Evolutionary conservation across 2,888 invertebrate genomes (phyloP), one percentile per base, ranked within the genome.

Genomic region (Eueremaeus valkanovi): DNA sequence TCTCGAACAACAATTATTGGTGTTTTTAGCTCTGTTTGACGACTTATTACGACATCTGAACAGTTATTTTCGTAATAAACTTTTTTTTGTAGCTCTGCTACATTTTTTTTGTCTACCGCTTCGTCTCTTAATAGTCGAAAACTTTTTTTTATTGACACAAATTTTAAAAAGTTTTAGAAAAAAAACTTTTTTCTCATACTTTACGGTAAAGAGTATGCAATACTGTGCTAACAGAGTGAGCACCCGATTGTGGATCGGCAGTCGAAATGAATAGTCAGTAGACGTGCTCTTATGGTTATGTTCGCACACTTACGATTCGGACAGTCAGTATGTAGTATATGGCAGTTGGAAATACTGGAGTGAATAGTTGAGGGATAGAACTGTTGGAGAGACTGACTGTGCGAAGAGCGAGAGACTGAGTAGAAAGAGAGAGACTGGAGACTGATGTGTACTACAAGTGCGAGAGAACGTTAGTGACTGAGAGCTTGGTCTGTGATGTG

Each of bases 401-500:
- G 51, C 5, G 51, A 6, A 51, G 51, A 11, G 51, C 18, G 51
- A 51, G n/a, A 51, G 21, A 58, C 58, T 11, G 58, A 49, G 58
- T n/a, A 58, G 58, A 58, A 8, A 5, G 27, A 8, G 27, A 21
- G 24, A 5, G 27, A 8, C 5, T 3, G 24, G 27, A 24, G 58
- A 58, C n/a, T n/a, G n/a, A n/a, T 3, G 16, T 58, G 21, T 21
- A 58, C 21, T 58, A 58, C 58, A 58, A 58, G 58, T 58, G 58
- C 49, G 6, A 11, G 18, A 3, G n/a, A 49, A n/a, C n/a, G n/a
- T n/a, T n/a, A n/a, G n/a, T 49, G 49, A 49, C 18, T n/a, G 58
- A 21, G 21, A 24, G 29, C 27, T 11, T 58, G 16, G 58, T 9
- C 3, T 58, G 58, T 24, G 58, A 58, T 58, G 58, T 58, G 58